phyloP scores from a whole-genome alignment of 2,797 vertebrate species.

The Masticophis lateralis region DNA sequence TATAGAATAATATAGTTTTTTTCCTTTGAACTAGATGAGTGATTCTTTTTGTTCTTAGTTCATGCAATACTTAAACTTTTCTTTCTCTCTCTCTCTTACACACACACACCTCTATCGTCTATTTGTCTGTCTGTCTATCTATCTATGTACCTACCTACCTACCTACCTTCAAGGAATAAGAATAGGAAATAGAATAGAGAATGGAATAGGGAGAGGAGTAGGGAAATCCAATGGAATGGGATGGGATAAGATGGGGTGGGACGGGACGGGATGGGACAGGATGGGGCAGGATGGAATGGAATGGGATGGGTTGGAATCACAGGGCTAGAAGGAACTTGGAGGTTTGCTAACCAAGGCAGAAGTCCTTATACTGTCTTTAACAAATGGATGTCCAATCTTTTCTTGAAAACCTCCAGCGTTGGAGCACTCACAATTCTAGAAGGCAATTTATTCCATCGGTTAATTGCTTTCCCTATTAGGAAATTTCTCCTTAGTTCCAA shows the following conservation, averaged over 20 bases:
- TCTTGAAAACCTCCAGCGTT: not conserved
- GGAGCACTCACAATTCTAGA: not conserved
- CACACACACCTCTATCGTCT: no score
- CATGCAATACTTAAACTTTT: not conserved
- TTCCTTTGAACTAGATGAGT: not conserved
- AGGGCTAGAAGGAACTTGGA: not conserved
- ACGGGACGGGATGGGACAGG: not conserved
- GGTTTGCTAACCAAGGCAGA: not conserved
- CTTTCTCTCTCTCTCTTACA: not conserved
- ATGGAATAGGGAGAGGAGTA: no score
- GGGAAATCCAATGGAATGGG: no score
- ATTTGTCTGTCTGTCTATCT: not conserved
- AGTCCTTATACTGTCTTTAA: not conserved
- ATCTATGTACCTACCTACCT: no score
- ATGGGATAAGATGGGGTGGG: not conserved
- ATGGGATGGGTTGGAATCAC: not conserved
- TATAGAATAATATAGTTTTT: not conserved
- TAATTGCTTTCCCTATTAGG: not conserved
- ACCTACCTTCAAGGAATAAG: not conserved
- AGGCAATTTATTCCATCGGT: not conserved
- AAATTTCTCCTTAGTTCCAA: not conserved
- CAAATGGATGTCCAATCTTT: not conserved
- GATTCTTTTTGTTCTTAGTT: not conserved
- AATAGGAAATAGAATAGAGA: not conserved
- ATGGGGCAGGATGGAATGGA: not conserved